Percentiles rank a stretch among this genome's conserved stretches.
These are phyloP conservation scores for Pentamera pediparva DNA, from an alignment of 53 echinoderm and acorn worm genomes.

Conservation along the genomic window DNA sequence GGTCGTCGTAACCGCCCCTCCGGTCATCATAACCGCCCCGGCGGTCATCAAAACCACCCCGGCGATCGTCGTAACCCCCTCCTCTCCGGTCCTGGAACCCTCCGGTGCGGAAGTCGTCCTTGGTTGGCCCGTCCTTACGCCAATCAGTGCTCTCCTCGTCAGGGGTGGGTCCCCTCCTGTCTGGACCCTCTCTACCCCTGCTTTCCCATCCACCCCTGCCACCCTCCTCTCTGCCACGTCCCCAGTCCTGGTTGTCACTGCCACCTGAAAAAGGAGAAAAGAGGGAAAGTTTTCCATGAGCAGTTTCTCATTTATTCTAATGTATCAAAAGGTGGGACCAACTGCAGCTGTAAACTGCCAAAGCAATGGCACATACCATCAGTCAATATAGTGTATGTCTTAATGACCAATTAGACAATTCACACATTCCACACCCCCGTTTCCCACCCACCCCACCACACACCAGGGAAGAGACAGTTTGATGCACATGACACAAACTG, in stretches of 20 bases:
- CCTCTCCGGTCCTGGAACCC: conserved; percentile 42
- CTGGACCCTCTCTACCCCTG: conserved; percentile 18
- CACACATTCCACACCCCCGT: too few species aligned
- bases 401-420: too few species aligned
- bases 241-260: conserved; percentile 18
- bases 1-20: conserved; percentile 24
- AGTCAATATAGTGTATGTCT: too few species aligned
- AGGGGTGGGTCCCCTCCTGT: conserved; percentile 28
- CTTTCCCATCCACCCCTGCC: conserved; percentile 33
- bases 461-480: too few species aligned
- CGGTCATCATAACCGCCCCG: conserved; percentile 1
- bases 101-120: conserved; percentile 12
- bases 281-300: background rate
- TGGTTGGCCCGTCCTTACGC: background rate
- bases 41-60: conserved; percentile 15
- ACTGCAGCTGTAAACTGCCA: too few species aligned
- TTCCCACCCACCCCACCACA: too few species aligned
- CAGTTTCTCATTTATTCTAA: too few species aligned
- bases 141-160: background rate
- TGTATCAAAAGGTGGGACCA: too few species aligned
- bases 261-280: background rate
- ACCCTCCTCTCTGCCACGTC: conserved; percentile 29
- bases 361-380: too few species aligned
- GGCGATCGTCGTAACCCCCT: conserved; percentile 42
- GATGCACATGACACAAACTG: too few species aligned